Base-by-base conservation (phyloP, 1,140 invertebrate species). In the Holcopasites calliopsidis region DNA sequence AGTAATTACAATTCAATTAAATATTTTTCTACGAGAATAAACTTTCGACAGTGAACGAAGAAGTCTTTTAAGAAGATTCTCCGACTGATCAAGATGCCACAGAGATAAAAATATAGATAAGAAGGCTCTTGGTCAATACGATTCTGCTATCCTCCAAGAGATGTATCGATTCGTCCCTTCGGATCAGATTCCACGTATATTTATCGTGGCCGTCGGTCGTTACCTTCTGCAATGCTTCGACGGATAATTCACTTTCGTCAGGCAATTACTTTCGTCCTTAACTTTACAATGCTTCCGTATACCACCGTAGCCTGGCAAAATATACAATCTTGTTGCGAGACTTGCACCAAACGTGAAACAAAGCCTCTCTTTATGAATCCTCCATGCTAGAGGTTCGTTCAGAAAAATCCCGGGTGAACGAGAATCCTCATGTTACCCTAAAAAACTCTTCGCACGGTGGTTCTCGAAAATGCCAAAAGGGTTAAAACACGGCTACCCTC, bases 241-340 rank as follows among this genome's bases (percentile, higher is more conserved):
- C 26, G 62, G 44, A 23, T 65, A 35, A 65, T 65, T 23, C 44
- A 11, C 35, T 65, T 16, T 47, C 42, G 23, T 13, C 58, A 38
- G 21, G 58, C 2, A 18, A 16, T 44, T 21, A n/a, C 26, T n/a
- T 49, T 16, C 23, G 8, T 18, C 10, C 26, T 13, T 16, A 54
- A 54, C 26, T 54, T n/a, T 6, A 1, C 7, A 5, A 18, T 26
- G 40, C 16, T 26, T 33, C 18, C 11, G n/a, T n/a, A 23, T 31
- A 13, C n/a, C 35, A 33, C 13, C 28, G 7, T 38, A 7, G 21
- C 31, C 38, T 21, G 55, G 23, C 23, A 8, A 8, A 31, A 6
- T 4, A n/a, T n/a, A n/a, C n/a, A n/a, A n/a, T n/a, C n/a, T n/a
- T n/a, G n/a, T n/a, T n/a, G n/a, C n/a, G n/a, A n/a, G n/a, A n/a